Base-by-base conservation (phyloP, 1,140 invertebrate genomes). In the Pseudomyrmex concolor region DNA sequence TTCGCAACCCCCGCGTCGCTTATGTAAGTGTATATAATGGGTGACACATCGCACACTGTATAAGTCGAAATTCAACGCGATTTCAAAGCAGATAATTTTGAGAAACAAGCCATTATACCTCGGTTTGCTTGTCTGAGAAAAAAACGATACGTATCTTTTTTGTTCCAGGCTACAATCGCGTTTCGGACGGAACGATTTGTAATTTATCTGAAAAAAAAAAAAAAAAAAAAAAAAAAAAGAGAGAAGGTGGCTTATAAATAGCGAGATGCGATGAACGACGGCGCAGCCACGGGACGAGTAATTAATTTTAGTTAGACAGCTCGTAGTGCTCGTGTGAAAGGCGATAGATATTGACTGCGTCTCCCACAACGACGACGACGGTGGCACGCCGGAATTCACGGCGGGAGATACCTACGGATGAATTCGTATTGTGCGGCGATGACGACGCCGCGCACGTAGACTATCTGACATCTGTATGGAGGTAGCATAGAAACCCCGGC, bases 231-330 rank as follows among this genome's bases (percentile, higher is more conserved):
- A 80, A 70, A 22, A 22, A 22, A 22, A 22, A 22, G 5, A 34
- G 34, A 5, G 5, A 34, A 34, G 34, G 34, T 5, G 4, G 34
- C 22, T 84, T 82, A 87, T 84, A 82, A 84, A 87, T 73, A 87
- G 72, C 64, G 2, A 22, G 76, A 22, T 80, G 70, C 76, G 66
- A 80, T 57, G 76, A 59, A 87, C 63, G 59, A 76, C 60, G 34
- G 50, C 57, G 17, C 22, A 81, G 67, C 74, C 55, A 81, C 83
- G 68, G 83, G 88, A 82, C 76, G 74, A 86, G 84, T 89, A 90
- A 90, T 90, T 90, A 90, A 90, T 90, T 89, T 89, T 86, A 80
- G 76, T 89, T 84, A 73, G 83, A 88, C 85, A 88, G 73, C 50
- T 78, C 77, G 55, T 83, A 68, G 83, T 76, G 57, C 10, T 22